Percentiles rank a stretch among this genome's conserved stretches.
Conservation (phyloP, 2,888 invertebrate species). For the Herminia tarsipennalis region DNA sequence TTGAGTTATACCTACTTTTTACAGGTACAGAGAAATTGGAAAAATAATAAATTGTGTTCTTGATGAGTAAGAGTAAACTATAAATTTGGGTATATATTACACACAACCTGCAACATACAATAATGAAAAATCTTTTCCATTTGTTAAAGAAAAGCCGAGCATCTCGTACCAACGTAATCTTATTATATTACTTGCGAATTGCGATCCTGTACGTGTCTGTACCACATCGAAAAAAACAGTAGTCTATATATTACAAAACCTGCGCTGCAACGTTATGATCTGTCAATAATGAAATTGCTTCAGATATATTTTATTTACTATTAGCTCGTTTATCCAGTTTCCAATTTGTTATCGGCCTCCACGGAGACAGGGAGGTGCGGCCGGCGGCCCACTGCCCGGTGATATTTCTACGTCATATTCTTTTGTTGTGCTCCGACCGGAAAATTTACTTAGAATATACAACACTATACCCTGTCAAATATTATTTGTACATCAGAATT, state of each 20-base stretch:
- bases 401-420: conserved; percentile 67
- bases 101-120: no score
- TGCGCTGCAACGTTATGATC: conserved; percentile 36
- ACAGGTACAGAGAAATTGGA: no score
- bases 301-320: conserved; percentile 63
- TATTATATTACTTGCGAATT: no score
- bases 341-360: conserved; percentile 59
- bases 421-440: conserved; percentile 49
- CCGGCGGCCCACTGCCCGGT: conserved; percentile 38
- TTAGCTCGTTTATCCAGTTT: conserved; percentile 61
- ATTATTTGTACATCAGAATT: background rate
- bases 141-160: no score
- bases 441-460: conserved; percentile 49
- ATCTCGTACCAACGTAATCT: no score
- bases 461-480: conserved; percentile 15
- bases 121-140: no score
- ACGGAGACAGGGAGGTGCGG: conserved; percentile 24
- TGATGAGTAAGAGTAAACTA: no score
- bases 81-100: no score
- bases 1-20: no score
- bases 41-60: no score
- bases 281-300: conserved; percentile 59
- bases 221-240: background rate
- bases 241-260: conserved; percentile 6
- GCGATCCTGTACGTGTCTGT: no score